phyloP scores from a whole-genome alignment of 2,888 invertebrate genomes.

The Panopea generosa region DNA sequence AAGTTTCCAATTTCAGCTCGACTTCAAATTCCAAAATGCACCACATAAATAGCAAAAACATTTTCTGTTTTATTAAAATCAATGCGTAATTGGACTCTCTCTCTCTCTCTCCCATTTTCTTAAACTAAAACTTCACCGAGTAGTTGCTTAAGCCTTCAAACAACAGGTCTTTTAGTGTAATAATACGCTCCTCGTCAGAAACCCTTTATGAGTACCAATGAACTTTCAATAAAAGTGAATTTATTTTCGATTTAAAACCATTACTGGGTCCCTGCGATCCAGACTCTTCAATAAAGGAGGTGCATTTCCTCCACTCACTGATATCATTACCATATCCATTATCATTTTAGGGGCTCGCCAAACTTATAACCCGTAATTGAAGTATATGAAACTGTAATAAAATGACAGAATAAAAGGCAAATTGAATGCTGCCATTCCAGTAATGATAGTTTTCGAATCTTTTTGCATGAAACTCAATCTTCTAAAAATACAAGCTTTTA shows the following conservation, averaged over 20 bases:
- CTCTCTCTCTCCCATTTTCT: slow-evolving; percentile 6
- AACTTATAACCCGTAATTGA: slow-evolving; percentile 61
- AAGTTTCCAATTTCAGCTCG: no score
- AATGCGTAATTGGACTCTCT: neutral
- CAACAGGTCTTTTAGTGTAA: slow-evolving; percentile 46
- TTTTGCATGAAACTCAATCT: slow-evolving; percentile 62
- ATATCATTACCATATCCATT: slow-evolving; percentile 53
- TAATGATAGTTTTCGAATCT: slow-evolving; percentile 49
- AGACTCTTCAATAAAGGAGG: slow-evolving; percentile 43
- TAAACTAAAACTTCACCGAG: slow-evolving; percentile 4
- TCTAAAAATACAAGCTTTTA: slow-evolving; percentile 59
- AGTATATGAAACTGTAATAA: slow-evolving; percentile 61
- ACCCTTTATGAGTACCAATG: slow-evolving; percentile 28
- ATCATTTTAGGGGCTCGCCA: slow-evolving; percentile 41
- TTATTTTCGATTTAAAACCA: slow-evolving; percentile 61
- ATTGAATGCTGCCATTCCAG: slow-evolving; percentile 53
- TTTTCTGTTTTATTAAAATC: no score
- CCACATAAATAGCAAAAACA: no score
- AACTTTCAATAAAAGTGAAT: slow-evolving; percentile 59
- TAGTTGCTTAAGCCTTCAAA: slow-evolving; percentile 6
- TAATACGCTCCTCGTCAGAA: slow-evolving; percentile 33
- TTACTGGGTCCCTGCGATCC: slow-evolving; percentile 34
- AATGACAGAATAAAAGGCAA: slow-evolving; percentile 60
- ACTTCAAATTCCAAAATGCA: no score
- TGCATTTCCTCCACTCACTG: slow-evolving; percentile 37